phyloP scores from a whole-genome alignment of 2,113 vertebrate species.

The Tragelaphus strepsiceros region DNA sequence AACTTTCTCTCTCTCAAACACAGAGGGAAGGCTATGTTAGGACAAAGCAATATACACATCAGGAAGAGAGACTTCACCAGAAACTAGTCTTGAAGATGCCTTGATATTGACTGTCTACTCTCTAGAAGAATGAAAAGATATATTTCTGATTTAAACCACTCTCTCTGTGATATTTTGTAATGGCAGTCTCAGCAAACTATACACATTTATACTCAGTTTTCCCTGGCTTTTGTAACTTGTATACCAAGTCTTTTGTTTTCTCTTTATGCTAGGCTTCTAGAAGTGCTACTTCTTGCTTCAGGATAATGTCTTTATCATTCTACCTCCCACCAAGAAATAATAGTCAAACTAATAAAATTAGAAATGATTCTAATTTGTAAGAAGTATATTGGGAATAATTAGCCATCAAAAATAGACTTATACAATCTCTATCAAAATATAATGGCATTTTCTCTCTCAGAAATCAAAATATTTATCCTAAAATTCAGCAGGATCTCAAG shows the following conservation, averaged over 20 bases:
- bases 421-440: not conserved
- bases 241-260: not conserved
- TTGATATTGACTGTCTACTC: not conserved
- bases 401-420: not conserved
- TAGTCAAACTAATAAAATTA: not conserved
- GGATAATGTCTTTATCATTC: not conserved
- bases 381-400: not conserved
- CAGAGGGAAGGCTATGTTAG: not conserved
- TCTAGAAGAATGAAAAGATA: not conserved
- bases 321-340: not conserved
- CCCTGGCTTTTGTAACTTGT: not conserved
- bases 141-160: not conserved
- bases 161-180: not conserved
- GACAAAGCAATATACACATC: not conserved
- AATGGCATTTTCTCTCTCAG: not conserved
- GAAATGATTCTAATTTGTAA: not conserved
- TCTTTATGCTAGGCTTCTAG: not conserved
- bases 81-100: not conserved
- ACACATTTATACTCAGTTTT: not conserved
- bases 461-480: not conserved
- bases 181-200: not conserved
- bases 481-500: not conserved
- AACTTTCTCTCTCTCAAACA: not conserved
- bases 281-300: not conserved
- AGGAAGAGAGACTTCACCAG: not conserved